Base-by-base conservation (phyloP, 2,888 invertebrate genomes). In the Lithophane leautieri region DNA sequence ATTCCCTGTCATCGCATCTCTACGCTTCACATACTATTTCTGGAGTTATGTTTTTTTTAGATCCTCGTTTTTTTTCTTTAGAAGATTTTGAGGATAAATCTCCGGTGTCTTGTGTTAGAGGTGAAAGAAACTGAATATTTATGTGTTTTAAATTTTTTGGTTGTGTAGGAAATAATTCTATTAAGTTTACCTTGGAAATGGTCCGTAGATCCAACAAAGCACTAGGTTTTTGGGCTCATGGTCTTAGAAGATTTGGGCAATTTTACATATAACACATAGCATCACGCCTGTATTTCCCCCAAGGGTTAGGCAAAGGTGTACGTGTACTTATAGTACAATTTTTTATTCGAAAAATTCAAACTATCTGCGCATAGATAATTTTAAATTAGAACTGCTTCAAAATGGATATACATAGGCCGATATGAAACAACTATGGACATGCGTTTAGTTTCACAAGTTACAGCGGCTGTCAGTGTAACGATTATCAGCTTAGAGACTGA, bases 1-100 rank as follows among this genome's bases (percentile, higher is more conserved):
- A 96, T 96, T 94, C 93, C 90, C 94, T 94, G 96, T 96, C 96
- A 94, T 93, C 95, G 93, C 92, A 83, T 87, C 90, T 89, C 90
- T 87, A 82, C 91, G 90, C 88, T 90, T 88, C 91, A 88, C 91
- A 81, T 87, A 91, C 94, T 96, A 96, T 96, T 96, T 91, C 94
- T 91, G 89, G 90, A 83, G 86, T 80, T 89, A 76, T 84, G 75
- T 81, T 85, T 89, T 91, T 90, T 91, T 90, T 87, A 81, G 81
- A 79, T 80, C 73, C 74, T 78, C 76, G 69, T 73, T 70, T 69
- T 79, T 47, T 83, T 81, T 82, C 83, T 87, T 76, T 78, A 81
- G 25, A 69, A 65, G 34, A 79, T 85, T 82, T 86, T 60, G 77
- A 86, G 83, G 79, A 90, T 91, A 90, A 89, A 90, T 89, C 84